These are phyloP conservation scores for Acomys russatus DNA, from an alignment of 2,797 vertebrate species.

Conservation along the genomic window DNA sequence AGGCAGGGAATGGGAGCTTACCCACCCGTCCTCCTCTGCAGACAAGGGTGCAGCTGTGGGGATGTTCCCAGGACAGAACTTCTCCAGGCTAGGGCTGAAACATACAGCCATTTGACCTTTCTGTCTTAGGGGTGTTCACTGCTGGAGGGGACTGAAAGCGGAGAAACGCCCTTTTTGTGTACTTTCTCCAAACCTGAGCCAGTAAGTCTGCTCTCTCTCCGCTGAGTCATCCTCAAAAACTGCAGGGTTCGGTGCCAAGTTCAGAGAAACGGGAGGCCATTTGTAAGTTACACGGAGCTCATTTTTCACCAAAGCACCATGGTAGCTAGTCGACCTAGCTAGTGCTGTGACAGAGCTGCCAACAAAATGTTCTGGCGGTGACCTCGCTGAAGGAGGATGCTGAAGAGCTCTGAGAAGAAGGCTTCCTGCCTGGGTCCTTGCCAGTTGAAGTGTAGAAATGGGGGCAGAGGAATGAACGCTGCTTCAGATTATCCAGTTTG, in stretches of 20 bases:
- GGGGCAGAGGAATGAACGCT: background rate
- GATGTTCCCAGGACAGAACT: background rate
- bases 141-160: background rate
- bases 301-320: background rate
- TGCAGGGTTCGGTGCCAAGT: background rate
- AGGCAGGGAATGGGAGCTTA: background rate
- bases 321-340: background rate
- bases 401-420: background rate
- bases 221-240: background rate
- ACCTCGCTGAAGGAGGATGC: background rate
- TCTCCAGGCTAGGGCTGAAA: background rate
- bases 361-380: background rate
- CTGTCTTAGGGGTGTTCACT: background rate
- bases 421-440: background rate
- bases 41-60: background rate
- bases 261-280: background rate
- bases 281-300: background rate
- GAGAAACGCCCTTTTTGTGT: background rate
- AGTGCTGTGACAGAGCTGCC: background rate
- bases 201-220: background rate
- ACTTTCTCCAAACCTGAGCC: constrained; percentile 9
- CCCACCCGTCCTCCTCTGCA: background rate
- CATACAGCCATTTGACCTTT: background rate
- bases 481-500: background rate
- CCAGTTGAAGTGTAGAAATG: accelerated